Conservation (phyloP, 2,113 vertebrate genomes). For the Heterocephalus glaber region DNA sequence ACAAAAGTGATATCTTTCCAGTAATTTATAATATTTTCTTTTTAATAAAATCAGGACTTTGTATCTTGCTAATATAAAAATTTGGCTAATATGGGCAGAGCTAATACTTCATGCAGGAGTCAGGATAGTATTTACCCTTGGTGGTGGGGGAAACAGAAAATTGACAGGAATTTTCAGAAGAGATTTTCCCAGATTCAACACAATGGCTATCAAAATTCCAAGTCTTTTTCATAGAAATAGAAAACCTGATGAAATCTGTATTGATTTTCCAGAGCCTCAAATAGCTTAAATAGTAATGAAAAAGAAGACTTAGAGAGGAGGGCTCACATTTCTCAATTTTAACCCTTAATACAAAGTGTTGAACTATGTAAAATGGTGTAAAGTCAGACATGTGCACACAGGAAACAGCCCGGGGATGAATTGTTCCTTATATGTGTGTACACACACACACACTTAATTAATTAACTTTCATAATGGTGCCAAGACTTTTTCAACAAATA, state of each 20-base stretch:
- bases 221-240: not conserved
- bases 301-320: not conserved
- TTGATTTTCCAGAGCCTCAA: not conserved
- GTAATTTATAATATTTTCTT: not conserved
- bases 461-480: not conserved
- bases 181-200: not conserved
- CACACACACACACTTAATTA: not conserved
- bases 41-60: not conserved
- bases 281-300: not conserved
- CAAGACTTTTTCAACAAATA: not conserved
- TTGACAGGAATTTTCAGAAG: not conserved
- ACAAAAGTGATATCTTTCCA: not conserved
- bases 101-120: not conserved
- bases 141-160: not conserved
- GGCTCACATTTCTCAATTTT: not conserved
- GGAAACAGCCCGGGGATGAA: not conserved
- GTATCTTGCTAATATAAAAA: not conserved
- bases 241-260: not conserved
- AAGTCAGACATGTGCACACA: not conserved
- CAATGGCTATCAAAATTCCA: not conserved
- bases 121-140: not conserved
- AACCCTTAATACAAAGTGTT: not conserved
- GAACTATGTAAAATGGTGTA: not conserved
- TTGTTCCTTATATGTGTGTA: not conserved
- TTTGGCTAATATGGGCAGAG: not conserved